Percentiles rank a stretch among this genome's conserved stretches.
These are phyloP conservation scores for Zaprionus lineosus DNA, from an alignment of 2,888 invertebrate genomes.

Conservation along the genomic window DNA sequence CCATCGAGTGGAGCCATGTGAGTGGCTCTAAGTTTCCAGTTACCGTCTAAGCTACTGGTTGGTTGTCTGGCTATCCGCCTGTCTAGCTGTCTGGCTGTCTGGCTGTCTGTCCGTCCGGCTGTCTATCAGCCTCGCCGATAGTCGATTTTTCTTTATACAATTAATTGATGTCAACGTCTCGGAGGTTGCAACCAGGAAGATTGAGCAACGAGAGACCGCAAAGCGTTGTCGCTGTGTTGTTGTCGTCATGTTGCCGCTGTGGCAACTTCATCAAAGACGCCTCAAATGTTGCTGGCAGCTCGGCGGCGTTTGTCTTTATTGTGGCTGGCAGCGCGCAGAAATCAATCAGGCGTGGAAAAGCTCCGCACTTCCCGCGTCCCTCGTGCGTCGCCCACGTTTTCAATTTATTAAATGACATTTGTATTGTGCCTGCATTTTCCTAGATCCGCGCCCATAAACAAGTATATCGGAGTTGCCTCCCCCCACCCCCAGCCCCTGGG, in stretches of 20 bases:
- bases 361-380: conserved; percentile 28
- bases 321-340: conserved; percentile 70
- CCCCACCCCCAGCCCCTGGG: too few relatives aligned
- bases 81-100: neutral
- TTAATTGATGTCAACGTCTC: conserved; percentile 77
- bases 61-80: neutral
- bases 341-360: conserved; percentile 67
- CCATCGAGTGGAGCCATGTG: conserved; percentile 19
- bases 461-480: too few relatives aligned
- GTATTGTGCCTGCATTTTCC: conserved; percentile 48
- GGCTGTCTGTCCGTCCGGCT: conserved; percentile 10
- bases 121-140: conserved; percentile 15
- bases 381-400: conserved; percentile 34
- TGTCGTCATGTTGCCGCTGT: conserved; percentile 44
- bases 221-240: conserved; percentile 43
- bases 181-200: conserved; percentile 66
- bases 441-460: conserved; percentile 38
- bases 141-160: conserved; percentile 26
- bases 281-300: conserved; percentile 44
- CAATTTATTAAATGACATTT: conserved; percentile 79
- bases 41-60: conserved; percentile 5
- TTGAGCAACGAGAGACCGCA: conserved; percentile 73
- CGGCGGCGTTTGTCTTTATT: conserved; percentile 67
- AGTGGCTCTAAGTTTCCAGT: conserved; percentile 33
- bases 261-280: conserved; percentile 71